Evolutionary conservation across 1,140 invertebrate species (phyloP), one percentile per base, ranked within the genome.

Genomic region (Reticulitermes speratus): DNA sequence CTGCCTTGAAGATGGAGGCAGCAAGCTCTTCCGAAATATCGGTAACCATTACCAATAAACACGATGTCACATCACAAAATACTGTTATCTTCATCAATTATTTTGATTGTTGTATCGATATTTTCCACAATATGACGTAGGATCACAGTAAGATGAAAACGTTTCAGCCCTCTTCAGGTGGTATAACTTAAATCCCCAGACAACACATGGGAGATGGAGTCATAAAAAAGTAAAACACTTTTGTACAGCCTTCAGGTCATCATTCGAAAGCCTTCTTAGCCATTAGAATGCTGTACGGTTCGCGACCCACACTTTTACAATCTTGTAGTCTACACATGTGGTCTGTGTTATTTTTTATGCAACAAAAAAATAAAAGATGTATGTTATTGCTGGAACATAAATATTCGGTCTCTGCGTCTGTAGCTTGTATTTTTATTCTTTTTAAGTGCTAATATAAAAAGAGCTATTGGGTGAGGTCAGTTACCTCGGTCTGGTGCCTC

Each of bases 401-500:
- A 75, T 75, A 75, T 75, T 75, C 65, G 65, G 65, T 75, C 25
- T 23, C 25, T 30, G 65, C 65, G 65, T 75, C 65, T 75, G 65
- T 75, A n/a, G 8, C 65, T 23, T 65, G 21, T 75, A 9, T 75
- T 75, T 30, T 75, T 75, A 25, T 75, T 75, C 65, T 75, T 75
- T 75, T 75, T 75, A 25, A 55, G 52, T 55, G 52, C 52, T 16
- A 55, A 55, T 9, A n/a, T 75, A n/a, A n/a, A 75, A 75, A 30
- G 25, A 30, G 25, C 65, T 75, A 30, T 75, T 75, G 65, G 65
- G 65, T 75, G 65, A 75, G 65, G 65, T 75, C 65, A 75, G 65
- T 75, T 75, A 75, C 65, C 65, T 75, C 65, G n/a, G 65, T 75
- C 65, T 75, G 65, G 65, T 75, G 2, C n/a, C n/a, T 75, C 65